A percentile compares a stretch with the other conserved stretches of the same genome.
Evolutionary conservation across 2,113 vertebrate species (phyloP).

Genomic region (Empidonax alnorum): DNA sequence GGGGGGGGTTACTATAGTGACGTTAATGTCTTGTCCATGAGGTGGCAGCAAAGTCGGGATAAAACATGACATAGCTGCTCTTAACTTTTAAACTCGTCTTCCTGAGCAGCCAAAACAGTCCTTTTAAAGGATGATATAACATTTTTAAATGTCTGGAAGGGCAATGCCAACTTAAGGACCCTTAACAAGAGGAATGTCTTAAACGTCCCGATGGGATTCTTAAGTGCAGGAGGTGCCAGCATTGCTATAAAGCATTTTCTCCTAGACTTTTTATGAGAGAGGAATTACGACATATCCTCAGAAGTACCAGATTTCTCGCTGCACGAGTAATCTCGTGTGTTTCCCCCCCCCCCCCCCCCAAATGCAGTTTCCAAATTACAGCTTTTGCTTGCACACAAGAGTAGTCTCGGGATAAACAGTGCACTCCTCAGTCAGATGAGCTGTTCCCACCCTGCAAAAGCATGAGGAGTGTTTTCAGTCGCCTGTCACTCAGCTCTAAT

Average conservation of each 20-base stretch:
- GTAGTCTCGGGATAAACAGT: neutral
- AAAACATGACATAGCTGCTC: neutral
- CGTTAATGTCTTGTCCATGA: constrained; percentile 36
- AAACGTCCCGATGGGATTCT: neutral
- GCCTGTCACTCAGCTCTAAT: neutral
- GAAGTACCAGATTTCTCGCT: neutral
- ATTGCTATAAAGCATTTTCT: neutral
- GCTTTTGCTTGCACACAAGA: neutral
- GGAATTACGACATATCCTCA: neutral
- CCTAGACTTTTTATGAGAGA: neutral
- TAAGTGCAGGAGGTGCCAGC: neutral
- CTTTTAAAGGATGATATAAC: neutral
- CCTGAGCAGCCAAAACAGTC: neutral
- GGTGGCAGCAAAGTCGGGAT: constrained; percentile 63
- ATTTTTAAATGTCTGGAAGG: neutral
- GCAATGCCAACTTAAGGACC: neutral
- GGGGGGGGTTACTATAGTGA: neutral
- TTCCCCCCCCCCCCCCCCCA: neutral
- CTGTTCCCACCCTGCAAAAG: constrained; percentile 39
- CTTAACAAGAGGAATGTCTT: neutral
- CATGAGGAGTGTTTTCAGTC: neutral
- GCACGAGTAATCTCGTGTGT: neutral
- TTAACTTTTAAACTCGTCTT: neutral
- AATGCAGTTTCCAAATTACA: neutral
- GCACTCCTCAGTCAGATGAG: neutral